Conservation (phyloP, 2,888 invertebrate species). For the Furcula furcula region DNA sequence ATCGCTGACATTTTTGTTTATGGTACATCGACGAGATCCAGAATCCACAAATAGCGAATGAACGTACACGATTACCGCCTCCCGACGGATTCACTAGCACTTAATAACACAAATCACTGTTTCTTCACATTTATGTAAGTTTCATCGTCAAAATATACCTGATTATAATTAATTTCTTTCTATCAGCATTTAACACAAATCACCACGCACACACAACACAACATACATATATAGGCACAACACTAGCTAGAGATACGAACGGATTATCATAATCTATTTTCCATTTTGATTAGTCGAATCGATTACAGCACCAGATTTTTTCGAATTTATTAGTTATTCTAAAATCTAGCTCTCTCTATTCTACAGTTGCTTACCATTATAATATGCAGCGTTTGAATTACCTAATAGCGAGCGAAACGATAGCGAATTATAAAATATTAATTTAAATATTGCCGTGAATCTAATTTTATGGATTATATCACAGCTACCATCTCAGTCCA, state of each 20-base stretch:
- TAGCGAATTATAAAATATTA: too few species aligned
- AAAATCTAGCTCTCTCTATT: too few species aligned
- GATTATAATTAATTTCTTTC: constrained; percentile 78
- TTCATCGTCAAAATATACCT: constrained; percentile 74
- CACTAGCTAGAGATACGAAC: constrained; percentile 44
- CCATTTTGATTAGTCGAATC: constrained; percentile 26
- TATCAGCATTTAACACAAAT: constrained; percentile 81
- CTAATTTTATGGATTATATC: too few species aligned
- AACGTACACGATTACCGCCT: constrained; percentile 81
- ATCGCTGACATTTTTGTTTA: constrained; percentile 83
- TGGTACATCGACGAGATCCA: constrained; percentile 80
- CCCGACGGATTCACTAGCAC: constrained; percentile 78
- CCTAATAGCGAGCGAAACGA: too few species aligned
- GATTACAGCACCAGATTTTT: constrained; percentile 20
- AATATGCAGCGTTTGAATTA: too few species aligned
- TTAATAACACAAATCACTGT: constrained; percentile 76
- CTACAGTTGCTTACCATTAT: too few species aligned
- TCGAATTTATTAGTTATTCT: constrained; percentile 15
- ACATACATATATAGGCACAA: constrained; percentile 62
- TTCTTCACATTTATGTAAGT: constrained; percentile 77
- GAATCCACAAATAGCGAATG: constrained; percentile 80
- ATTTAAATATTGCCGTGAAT: too few species aligned
- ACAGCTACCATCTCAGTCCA: too few species aligned
- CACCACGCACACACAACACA: constrained; percentile 82
- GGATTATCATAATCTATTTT: constrained; percentile 6